Evolutionary conservation across 1,140 invertebrate genomes (phyloP), one percentile per base, ranked within the genome.

Genomic region (Pseudomyrmex pallidus): DNA sequence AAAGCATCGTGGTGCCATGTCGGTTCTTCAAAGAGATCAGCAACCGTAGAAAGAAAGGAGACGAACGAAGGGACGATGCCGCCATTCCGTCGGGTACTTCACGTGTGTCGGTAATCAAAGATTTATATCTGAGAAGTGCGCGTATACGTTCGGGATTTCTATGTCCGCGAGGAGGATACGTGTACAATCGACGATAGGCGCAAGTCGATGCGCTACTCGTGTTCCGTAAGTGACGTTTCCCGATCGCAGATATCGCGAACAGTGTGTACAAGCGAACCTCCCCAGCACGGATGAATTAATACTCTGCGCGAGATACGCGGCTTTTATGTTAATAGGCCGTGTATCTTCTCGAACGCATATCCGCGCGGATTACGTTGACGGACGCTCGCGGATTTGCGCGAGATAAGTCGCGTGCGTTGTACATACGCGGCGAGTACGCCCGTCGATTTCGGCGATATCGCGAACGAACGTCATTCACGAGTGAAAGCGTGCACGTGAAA

Each of bases 61-160:
- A 61, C 1, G 50, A 59, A 62, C 57, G 63, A 62, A 46, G 52
- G n/a, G 22, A 17, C 20, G 46, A 44, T 35, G 64, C n/a, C 15
- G 67, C 73, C 57, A 83, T 87, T 77, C 66, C 76, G 35, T 35
- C 35, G 35, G 5, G 35, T 35, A 35, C 35, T 35, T 35, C 35
- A 35, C 5, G 35, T 35, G 35, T 76, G 84, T 59, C 63, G 73
- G 77, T 78, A 72, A 89, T 89, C 86, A 89, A 88, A 89, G 87
- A 89, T 89, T 89, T 88, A 88, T 88, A 89, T 89, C 87, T 83
- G 46, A 67, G 13, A 70, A 50, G 72, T 85, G 85, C 56, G 61
- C 50, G 52, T 46, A 54, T 52, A 46, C 12, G 20, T 46, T 54
- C 35, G 56, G 44, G 72, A 59, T 52, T 73, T 44, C 25, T 74